A percentile compares a stretch with the other conserved stretches of the same genome.
Evolutionary conservation across 2,113 vertebrate species (phyloP).

Genomic region (Lampris megalopsis): DNA sequence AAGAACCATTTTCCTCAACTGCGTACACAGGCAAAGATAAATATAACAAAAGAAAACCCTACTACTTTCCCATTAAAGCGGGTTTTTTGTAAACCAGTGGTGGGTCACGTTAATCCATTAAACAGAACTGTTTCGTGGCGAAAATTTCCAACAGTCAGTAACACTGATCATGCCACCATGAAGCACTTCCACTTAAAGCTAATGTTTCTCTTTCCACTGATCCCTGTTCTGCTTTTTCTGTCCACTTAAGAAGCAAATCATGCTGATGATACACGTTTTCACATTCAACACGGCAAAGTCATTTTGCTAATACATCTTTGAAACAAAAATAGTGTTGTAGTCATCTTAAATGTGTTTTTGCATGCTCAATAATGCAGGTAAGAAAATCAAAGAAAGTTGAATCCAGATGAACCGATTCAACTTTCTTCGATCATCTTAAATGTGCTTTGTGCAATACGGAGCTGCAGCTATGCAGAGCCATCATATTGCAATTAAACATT

Average conservation of each 20-base stretch:
- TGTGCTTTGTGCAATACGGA: no score
- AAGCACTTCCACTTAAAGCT: slow-evolving; percentile 50
- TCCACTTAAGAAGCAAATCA: background rate
- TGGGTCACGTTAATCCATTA: slow-evolving; percentile 23
- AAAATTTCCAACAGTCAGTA: slow-evolving; percentile 36
- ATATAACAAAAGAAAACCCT: slow-evolving; percentile 15
- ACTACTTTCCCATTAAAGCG: background rate
- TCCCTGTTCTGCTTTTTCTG: slow-evolving; percentile 51
- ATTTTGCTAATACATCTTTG: no score
- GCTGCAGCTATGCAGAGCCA: no score
- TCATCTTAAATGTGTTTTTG: no score
- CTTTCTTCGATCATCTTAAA: no score
- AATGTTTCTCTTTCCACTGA: slow-evolving; percentile 27
- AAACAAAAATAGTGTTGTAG: no score
- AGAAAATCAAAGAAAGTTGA: no score
- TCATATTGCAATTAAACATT: no score
- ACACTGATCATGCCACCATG: slow-evolving; percentile 48
- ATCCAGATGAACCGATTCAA: no score
- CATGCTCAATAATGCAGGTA: no score
- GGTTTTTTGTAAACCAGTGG: slow-evolving; percentile 14
- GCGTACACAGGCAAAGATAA: background rate
- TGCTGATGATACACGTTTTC: background rate
- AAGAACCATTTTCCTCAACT: slow-evolving; percentile 32
- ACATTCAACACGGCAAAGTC: background rate
- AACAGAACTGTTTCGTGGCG: background rate